Evolutionary conservation across 2,888 invertebrate genomes (phyloP), one percentile per base, ranked within the genome.

Genomic region (Itoplectis maculator): DNA sequence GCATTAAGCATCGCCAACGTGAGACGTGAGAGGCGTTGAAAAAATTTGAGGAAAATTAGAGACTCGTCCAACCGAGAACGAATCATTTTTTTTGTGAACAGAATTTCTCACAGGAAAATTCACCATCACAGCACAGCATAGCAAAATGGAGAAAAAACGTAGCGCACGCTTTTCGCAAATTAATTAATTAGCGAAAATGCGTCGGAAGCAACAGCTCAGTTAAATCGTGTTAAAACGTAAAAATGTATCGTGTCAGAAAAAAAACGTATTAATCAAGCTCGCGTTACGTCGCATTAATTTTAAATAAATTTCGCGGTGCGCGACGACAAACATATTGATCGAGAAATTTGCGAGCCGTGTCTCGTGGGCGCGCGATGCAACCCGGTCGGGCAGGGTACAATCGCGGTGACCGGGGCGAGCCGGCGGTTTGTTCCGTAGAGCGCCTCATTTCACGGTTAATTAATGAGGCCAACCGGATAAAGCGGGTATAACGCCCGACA

Each of bases 391-490:
- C 45, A 8, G 45, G 13, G 45, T n/a, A 45, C n/a, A 45, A 7
- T 23, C 20, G 11, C 42, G 42, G 23, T 42, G 18, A 7, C 37
- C 18, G 37, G 15, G 37, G 20, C 1, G 42, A 35, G 66, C 11
- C 6, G n/a, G n/a, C n/a, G n/a, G 47, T 68, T 20, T 37, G 61
- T 42, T 15, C 13, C 49, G 37, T 15, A 42, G 56, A 68, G 47
- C 35, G 29, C 40, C 73, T 68, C 74, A 40, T 79, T 74, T 69
- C 54, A 51, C 63, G 29, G 68, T 73, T 78, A 69, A 78, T 78
- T 74, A 82, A 82, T 79, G 70, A 78, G 78, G 82, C 56, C 78
- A 75, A 82, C 82, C 74, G 78, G 77, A 69, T 56, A 51, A 40
- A 70, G 40, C 54, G 8, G n/a, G 42, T 23, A 51, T 42, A n/a